Base-by-base conservation (phyloP, 37 sponge, comb jelly and placozoan genomes). In the Halisarca cf. caerulea region DNA sequence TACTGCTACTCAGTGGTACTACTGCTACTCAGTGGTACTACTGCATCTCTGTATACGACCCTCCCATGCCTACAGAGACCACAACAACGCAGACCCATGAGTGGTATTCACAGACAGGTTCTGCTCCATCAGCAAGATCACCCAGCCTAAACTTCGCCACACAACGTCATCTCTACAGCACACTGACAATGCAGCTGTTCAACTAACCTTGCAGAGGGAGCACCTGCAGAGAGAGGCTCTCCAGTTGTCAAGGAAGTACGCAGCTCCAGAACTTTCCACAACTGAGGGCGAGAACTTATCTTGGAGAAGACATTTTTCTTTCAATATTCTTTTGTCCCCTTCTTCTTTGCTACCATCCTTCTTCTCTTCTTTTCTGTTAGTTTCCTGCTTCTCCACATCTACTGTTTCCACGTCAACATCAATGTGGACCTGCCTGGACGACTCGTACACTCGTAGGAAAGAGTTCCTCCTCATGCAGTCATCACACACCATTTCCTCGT, bases 401-500 rank as follows among this genome's bases (percentile, higher is more conserved):
- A 24, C 41, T 17, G 53, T 6, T 38, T 40, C 47, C 9, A 37
- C 41, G 5, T 7, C 78, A 0, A 8, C 9, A 15, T 59, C 5
- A 53, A 51, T 59, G 15, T 83, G 37, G 21, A 58, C 53, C 23
- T 27, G 81, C 6, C 14, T 34, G 0, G 69, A 41, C 21, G 32
- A 18, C 20, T 77, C 80, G 58, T 89, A 89, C n/a, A 43, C 55
- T 40, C 32, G 20, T 75, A 90, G 82, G 88, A 97, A 82, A 60
- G 80, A 74, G 78, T 72, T 73, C 71, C 83, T 69, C 58, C 78
- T 39, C 92, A 90, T 90, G 57, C 96, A 95, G 0, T 57, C 38
- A 55, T 79, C 91, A 73, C 96, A 95, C 17, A 87, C 82, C 96
- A 92, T 92, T 74, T 95, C 96, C 21, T 85, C 83, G 32, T 84